Evolutionary conservation across 2,113 vertebrate species (phyloP), one percentile per base, ranked within the genome.

Genomic region (Microcebus tavaratra): DNA sequence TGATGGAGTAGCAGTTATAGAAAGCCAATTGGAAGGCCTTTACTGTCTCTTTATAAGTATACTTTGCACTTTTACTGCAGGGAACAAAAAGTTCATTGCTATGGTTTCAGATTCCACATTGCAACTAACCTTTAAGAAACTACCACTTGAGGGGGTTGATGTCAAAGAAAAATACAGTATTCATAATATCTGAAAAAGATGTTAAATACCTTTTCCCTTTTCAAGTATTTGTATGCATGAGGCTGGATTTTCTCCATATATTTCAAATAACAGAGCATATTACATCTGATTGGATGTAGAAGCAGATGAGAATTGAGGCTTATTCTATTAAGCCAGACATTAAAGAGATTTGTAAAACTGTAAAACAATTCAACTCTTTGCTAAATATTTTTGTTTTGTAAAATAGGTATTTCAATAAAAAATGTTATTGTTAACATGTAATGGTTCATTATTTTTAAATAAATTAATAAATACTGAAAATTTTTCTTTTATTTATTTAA

Each of bases 221-320:
- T 34, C 87, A 91, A 87, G 65, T 70, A 84, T 67, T 48, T 63
- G 42, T 57, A 65, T 20, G 36, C 11, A 90, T 27, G 53, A 91
- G 10, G 45, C 55, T 79, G 13, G 34, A 79, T 93, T 88, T 95
- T 72, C 76, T 78, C 76, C 76, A 84, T n/a, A 31, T 2, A 88
- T 31, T 87, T 88, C 70, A 95, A 88, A 50, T 76, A 90, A 95
- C 95, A 97, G 8, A 72, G 68, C 36, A 14, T 57, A 83, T 79
- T 53, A 67, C 31, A 78, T 88, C 7, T 8, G 13, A 81, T 0
- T 76, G 27, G 80, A 27, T 68, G 21, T 17, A 85, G 48, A 92
- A 48, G 31, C 8, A 90, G 50, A 75, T 6, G n/a, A 93, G 68
- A 94, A 76, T 61, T 20, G 27, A 78, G 27, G 2, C 72, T 73